Base-by-base conservation (phyloP, 2,113 vertebrate species). In the Pungitius pungitius region DNA sequence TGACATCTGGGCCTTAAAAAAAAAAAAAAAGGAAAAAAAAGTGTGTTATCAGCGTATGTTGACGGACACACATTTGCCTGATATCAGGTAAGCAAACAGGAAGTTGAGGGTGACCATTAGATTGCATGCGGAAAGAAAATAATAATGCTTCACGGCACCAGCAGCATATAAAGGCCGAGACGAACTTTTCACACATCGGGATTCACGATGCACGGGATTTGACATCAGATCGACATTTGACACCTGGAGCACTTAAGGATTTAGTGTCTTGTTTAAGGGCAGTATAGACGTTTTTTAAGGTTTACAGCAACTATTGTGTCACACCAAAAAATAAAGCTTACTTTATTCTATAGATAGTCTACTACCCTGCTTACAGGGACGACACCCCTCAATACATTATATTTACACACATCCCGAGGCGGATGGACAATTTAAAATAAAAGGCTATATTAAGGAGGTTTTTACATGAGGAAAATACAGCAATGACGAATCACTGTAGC, bases 21-120 rank as follows among this genome's bases (percentile, higher is more conserved):
- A 66, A 75, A 66, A 45, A 37, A 35, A 59, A 75, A 66, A 45
- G 35, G 27, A 59, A 61, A 72, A 60, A 49, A 20, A 9, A 6
- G 37, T 51, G 42, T 65, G 61, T 57, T 22, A 39, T 40, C 18
- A 55, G 49, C 56, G 20, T 62, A 52, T 61, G 72, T 42, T 72
- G 69, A 87, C 40, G 55, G 60, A 65, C 42, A 22, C n/a, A 47
- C 13, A 71, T 79, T 73, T 81, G 75, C 71, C 69, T 80, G 79
- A 80, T 43, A 84, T 84, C 78, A 76, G 84, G 77, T 82, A 77
- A 79, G 73, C 52, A 66, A 75, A 85, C 60, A 86, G 85, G 77
- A 90, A 72, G 69, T 22, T 61, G 51, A 63, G 55, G 79, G 22
- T 27, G 57, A 77, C 52, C 60, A 55, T 43, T 17, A 70, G 63